Conservation (phyloP, 2,113 vertebrate genomes). For the Osmerus eperlanus region DNA sequence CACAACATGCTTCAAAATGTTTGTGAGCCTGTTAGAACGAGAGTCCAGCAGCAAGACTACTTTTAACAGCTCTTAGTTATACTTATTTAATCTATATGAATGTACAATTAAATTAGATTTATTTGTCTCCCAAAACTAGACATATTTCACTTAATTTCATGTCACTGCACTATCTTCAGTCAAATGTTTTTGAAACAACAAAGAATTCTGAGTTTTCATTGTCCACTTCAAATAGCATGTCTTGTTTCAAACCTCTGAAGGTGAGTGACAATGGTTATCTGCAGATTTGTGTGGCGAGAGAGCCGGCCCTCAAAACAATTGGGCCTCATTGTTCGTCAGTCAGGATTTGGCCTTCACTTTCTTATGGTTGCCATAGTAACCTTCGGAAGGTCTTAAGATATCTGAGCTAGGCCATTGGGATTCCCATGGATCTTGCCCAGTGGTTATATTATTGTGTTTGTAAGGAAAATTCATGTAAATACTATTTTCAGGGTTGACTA, state of each 20-base stretch:
- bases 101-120: too few species aligned
- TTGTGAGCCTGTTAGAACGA: too few species aligned
- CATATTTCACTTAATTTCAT: too few species aligned
- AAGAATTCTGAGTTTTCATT: slow-evolving; percentile 31
- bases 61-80: too few species aligned
- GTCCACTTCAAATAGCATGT: slow-evolving; percentile 44
- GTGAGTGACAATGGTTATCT: slow-evolving; percentile 56
- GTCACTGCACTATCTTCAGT: too few species aligned
- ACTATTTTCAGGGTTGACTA: too few species aligned
- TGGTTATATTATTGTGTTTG: slow-evolving; percentile 34
- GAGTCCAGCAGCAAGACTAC: too few species aligned
- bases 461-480: neutral
- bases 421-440: slow-evolving; percentile 53
- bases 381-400: slow-evolving; percentile 66
- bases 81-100: too few species aligned
- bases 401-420: slow-evolving; percentile 55
- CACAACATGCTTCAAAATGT: too few species aligned
- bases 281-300: slow-evolving; percentile 50
- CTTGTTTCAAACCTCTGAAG: slow-evolving; percentile 44
- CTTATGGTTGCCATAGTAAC: slow-evolving; percentile 67
- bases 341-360: slow-evolving; percentile 65
- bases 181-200: too few species aligned
- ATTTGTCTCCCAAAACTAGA: too few species aligned
- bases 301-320: slow-evolving; percentile 61
- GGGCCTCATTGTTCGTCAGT: slow-evolving; percentile 63